phyloP scores from a whole-genome alignment of 2,888 invertebrate species.

The Aleiodes alternator region DNA sequence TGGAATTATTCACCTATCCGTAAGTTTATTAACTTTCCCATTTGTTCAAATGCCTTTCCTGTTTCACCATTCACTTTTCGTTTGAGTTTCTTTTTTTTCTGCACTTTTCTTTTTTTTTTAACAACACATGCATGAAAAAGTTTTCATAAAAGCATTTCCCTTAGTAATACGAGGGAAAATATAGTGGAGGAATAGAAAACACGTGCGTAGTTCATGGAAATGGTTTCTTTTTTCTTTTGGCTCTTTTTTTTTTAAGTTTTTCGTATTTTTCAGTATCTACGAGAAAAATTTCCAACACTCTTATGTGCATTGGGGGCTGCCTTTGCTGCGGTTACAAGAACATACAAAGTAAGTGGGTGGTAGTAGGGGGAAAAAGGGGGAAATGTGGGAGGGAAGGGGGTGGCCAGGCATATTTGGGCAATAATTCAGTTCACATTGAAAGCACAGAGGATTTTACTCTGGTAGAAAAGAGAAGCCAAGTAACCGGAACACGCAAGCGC shows the following conservation, averaged over 20 bases:
- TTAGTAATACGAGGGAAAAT: too few species aligned
- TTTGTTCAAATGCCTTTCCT: too few species aligned
- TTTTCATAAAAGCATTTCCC: too few species aligned
- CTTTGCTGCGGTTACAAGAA: slow-evolving; percentile 4
- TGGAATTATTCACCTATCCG: too few species aligned
- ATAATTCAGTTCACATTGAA: slow-evolving; percentile 48
- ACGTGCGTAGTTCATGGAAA: slow-evolving; percentile 29
- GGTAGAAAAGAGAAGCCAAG: too few species aligned
- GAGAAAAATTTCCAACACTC: slow-evolving; percentile 3
- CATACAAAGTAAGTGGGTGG: background rate
- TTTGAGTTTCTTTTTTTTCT: too few species aligned
- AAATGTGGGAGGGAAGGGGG: background rate
- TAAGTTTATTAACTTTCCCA: too few species aligned
- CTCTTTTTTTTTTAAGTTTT: slow-evolving; percentile 8
- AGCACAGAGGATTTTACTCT: slow-evolving; percentile 22
- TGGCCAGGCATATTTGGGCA: slow-evolving; percentile 42
- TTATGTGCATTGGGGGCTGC: too few species aligned
- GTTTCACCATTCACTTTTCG: too few species aligned
- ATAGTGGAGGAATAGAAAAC: slow-evolving; percentile 17
- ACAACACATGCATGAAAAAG: too few species aligned
- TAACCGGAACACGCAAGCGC: slow-evolving; percentile 28
- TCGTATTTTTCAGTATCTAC: background rate
- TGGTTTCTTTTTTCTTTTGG: background rate
- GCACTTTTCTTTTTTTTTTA: too few species aligned
- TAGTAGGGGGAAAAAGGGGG: too few species aligned